These are phyloP conservation scores for Mus pahari DNA, from an alignment of 2,113 vertebrate species.

Conservation along the genomic window DNA sequence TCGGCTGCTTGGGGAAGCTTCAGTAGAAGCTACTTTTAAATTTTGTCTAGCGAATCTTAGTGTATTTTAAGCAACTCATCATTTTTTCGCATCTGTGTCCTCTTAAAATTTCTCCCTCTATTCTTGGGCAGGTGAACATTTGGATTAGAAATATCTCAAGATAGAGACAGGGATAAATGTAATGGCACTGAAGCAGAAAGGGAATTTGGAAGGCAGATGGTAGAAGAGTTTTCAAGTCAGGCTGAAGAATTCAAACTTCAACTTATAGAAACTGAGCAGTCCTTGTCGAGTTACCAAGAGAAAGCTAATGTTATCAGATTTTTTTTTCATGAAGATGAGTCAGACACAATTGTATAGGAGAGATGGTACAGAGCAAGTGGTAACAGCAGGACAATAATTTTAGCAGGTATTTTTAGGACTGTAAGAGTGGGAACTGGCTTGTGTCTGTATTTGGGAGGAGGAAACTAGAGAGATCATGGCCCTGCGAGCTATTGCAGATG, in stretches of 20 bases:
- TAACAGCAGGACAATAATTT: constrained; percentile 14
- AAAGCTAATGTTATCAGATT: background rate
- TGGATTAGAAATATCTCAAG: constrained; percentile 2
- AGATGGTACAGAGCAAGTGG: constrained; percentile 19
- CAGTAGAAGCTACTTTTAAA: background rate
- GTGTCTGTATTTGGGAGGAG: background rate
- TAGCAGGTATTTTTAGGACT: constrained; percentile 37
- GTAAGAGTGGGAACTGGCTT: background rate
- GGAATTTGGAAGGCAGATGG: background rate
- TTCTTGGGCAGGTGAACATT: background rate
- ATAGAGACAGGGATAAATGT: background rate
- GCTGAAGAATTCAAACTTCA: constrained; percentile 17
- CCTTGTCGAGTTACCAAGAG: constrained; percentile 10
- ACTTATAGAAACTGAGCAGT: constrained; percentile 1
- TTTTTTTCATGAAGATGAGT: constrained; percentile 2
- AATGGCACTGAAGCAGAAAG: background rate
- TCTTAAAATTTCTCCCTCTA: constrained; percentile 18
- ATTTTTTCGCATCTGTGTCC: constrained; percentile 32
- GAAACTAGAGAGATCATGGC: background rate
- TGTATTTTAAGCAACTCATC: constrained; percentile 30
- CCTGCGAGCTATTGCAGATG: background rate
- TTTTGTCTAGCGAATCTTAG: constrained; percentile 20
- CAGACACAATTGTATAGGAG: constrained; percentile 19
- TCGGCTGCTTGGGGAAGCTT: background rate
- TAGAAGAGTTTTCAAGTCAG: background rate